phyloP scores from a whole-genome alignment of 1,140 invertebrate species.

The Semibalanus balanoides region DNA sequence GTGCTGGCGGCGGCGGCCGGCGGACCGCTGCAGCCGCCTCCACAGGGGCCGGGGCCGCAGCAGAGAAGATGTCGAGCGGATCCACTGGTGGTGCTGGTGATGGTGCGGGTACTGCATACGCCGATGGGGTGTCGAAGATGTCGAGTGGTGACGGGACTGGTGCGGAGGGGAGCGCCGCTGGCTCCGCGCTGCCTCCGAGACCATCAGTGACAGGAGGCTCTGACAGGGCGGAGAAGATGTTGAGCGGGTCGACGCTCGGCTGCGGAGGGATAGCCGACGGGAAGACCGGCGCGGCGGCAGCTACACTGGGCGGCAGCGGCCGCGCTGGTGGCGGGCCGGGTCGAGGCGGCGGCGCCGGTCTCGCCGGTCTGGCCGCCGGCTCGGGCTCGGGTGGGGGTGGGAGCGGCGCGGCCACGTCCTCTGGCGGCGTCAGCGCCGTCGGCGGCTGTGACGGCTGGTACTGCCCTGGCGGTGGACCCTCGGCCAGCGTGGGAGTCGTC shows the following conservation, averaged over 20 bases:
- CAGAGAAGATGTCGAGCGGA: constrained; percentile 15
- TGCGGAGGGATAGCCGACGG: too few relatives aligned
- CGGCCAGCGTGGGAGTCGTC: not conserved
- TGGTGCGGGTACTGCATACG: too few relatives aligned
- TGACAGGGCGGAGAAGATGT: not conserved
- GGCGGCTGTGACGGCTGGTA: not conserved
- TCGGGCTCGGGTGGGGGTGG: not conserved
- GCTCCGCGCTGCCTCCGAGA: too few relatives aligned
- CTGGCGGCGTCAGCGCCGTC: too few relatives aligned
- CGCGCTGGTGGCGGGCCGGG: too few relatives aligned
- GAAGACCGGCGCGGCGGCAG: too few relatives aligned
- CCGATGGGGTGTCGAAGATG: not conserved
- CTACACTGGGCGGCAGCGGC: not conserved
- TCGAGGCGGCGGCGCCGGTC: too few relatives aligned
- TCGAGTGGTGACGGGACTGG: not conserved
- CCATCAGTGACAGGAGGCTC: not conserved
- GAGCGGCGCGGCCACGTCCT: not conserved
- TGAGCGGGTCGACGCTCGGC: not conserved
- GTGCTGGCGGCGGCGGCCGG: constrained; percentile 6
- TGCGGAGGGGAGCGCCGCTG: not conserved
- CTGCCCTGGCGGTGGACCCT: not conserved
- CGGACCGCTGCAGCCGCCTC: constrained; percentile 17
- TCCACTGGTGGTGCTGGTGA: too few relatives aligned
- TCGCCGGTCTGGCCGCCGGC: too few relatives aligned
- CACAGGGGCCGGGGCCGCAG: constrained; percentile 28